phyloP scores from a whole-genome alignment of 2,888 invertebrate species.

The Troides aeacus region DNA sequence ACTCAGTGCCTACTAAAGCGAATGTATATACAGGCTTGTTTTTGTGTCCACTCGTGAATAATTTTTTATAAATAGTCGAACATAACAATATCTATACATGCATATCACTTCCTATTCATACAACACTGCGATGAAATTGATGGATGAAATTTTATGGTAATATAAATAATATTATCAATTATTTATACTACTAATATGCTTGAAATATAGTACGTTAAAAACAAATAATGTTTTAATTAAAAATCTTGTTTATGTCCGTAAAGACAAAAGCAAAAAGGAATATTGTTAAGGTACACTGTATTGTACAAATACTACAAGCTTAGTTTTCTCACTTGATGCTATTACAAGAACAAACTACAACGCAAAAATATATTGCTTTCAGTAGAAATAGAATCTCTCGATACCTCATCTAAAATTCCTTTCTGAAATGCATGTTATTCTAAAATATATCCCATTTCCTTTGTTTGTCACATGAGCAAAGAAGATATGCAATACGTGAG shows the following conservation, averaged over 20 bases:
- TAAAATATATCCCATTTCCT: neutral
- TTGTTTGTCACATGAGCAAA: conserved; percentile 1
- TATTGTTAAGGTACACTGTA: neutral
- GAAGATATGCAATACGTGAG: neutral
- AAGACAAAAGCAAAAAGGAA: neutral
- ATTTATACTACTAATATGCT: neutral
- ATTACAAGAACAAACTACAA: neutral
- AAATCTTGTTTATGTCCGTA: neutral
- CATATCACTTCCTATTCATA: too few relatives aligned
- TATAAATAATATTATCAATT: too few relatives aligned
- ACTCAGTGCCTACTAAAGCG: neutral
- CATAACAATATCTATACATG: too few relatives aligned
- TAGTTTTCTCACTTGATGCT: neutral
- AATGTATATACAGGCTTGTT: neutral
- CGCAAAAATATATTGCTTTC: conserved; percentile 1
- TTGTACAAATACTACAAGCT: neutral
- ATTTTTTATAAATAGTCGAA: too few relatives aligned
- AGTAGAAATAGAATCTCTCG: neutral
- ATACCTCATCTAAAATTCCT: conserved; percentile 3
- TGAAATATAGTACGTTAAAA: neutral
- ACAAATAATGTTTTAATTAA: neutral
- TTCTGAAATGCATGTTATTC: neutral
- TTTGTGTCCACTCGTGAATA: too few relatives aligned
- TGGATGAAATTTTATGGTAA: too few relatives aligned
- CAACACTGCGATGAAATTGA: too few relatives aligned